Percentiles rank a stretch among this genome's conserved stretches.
Evolutionary conservation across 2,797 vertebrate species (phyloP).

Genomic region (Pseudocheirus occidentalis): DNA sequence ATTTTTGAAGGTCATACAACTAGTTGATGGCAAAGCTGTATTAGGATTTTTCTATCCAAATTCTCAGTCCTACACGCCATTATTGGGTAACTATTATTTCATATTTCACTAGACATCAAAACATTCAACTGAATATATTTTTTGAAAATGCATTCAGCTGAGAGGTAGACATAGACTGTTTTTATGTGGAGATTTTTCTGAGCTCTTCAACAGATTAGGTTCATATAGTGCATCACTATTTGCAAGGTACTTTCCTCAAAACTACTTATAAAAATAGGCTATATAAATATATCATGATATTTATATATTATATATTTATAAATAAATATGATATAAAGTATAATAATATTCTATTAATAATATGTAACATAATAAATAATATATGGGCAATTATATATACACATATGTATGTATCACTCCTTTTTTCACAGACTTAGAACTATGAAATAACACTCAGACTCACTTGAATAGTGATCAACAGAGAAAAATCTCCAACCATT

Average conservation of each 20-base stretch:
- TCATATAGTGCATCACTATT: neutral
- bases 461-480: neutral
- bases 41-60: neutral
- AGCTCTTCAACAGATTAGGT: slow-evolving; percentile 62
- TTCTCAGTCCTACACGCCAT: neutral
- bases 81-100: slow-evolving; percentile 55
- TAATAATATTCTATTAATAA: too few relatives aligned
- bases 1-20: neutral
- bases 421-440: neutral
- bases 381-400: too few relatives aligned
- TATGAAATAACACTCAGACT: neutral
- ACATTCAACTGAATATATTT: slow-evolving; percentile 76
- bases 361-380: too few relatives aligned
- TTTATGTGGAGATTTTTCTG: slow-evolving; percentile 74
- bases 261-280: neutral
- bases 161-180: slow-evolving; percentile 77
- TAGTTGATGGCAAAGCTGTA: slow-evolving; percentile 8
- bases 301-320: too few relatives aligned
- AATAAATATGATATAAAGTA: too few relatives aligned
- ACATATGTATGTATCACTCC: too few relatives aligned
- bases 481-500: neutral
- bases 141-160: slow-evolving; percentile 72
- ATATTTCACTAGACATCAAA: slow-evolving; percentile 63
- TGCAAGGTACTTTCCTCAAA: neutral
- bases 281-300: neutral